Evolutionary conservation across 1,140 invertebrate genomes (phyloP).

Genomic region (Lucilia cuprina): DNA sequence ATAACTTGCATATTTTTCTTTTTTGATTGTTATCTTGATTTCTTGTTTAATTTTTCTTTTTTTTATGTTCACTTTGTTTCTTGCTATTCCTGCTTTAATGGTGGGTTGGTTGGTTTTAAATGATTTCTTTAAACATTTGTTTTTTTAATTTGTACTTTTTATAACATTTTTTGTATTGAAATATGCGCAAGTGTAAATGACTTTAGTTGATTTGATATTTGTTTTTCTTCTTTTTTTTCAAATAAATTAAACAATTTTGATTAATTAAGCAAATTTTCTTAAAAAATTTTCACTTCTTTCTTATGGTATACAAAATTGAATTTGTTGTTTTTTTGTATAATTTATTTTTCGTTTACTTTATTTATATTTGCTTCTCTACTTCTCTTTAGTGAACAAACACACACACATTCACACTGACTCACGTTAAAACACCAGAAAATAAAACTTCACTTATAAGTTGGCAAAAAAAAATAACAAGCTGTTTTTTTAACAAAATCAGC

Average conservation of each 20-base stretch:
- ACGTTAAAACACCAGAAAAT: background rate
- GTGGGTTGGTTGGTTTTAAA: no score
- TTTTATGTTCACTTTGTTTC: no score
- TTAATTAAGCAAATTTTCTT: background rate
- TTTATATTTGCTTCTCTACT: constrained; percentile 4
- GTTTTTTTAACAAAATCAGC: background rate
- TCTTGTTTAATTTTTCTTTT: no score
- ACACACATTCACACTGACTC: no score
- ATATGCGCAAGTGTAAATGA: background rate
- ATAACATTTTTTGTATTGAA: background rate
- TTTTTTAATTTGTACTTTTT: background rate
- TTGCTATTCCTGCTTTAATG: no score
- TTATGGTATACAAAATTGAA: background rate
- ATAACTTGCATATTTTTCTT: no score
- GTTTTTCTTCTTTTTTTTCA: background rate
- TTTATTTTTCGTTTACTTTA: background rate
- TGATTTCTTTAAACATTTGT: no score
- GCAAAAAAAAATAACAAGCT: background rate
- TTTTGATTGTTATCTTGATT: no score
- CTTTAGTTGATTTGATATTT: background rate
- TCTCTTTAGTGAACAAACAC: background rate
- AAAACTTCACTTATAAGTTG: background rate
- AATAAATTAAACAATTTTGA: background rate
- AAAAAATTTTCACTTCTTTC: background rate
- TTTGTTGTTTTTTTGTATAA: background rate